Evolutionary conservation across 2,113 vertebrate genomes (phyloP), one percentile per base, ranked within the genome.

Genomic region (Perca flavescens): DNA sequence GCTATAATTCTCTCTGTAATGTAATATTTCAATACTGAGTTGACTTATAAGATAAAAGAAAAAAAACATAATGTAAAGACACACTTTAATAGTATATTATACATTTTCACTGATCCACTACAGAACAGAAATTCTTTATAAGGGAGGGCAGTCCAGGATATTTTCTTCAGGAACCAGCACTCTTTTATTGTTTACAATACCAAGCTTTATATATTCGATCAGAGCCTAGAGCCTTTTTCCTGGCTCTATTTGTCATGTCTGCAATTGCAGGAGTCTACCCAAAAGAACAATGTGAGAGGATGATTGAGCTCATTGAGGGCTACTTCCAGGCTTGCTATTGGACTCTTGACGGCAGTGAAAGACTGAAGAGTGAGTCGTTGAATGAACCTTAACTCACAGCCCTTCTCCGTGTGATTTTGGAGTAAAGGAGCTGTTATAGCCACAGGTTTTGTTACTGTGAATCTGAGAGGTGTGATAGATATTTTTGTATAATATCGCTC

Each of bases 271-370:
- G n/a, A 31, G 34, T 54, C 60, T n/a, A 2, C 57, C 40, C 6
- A 52, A 47, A 16, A 11, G 53, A 74, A 0, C 31, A 52, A n/a
- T 43, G 52, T 19, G n/a, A 60, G 60, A 46, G 25, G 28, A 79
- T 68, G 28, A 83, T 76, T 67, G 62, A 68, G 54, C 0, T 85
- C 17, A 83, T 78, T 63, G 64, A 31, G 2, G 0, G 40, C 4
- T 47, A 47, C 58, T 68, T 68, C 49, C 22, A 36, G 56, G 64
- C 63, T 47, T 58, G 8, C 31, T 52, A 61, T 0, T 2, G 0
- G 67, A 72, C 50, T n/a, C 19, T 11, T 43, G 49, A 62, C 1
- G 2, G 15, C 73, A 69, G 14, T 69, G 0, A 28, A 49, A 74
- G 25, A 47, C 60, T 57, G 53, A 8, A 50, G 19, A 47, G 49